Evolutionary conservation across 2,888 invertebrate genomes (phyloP), one percentile per base, ranked within the genome.

Genomic region (Bombylius major): DNA sequence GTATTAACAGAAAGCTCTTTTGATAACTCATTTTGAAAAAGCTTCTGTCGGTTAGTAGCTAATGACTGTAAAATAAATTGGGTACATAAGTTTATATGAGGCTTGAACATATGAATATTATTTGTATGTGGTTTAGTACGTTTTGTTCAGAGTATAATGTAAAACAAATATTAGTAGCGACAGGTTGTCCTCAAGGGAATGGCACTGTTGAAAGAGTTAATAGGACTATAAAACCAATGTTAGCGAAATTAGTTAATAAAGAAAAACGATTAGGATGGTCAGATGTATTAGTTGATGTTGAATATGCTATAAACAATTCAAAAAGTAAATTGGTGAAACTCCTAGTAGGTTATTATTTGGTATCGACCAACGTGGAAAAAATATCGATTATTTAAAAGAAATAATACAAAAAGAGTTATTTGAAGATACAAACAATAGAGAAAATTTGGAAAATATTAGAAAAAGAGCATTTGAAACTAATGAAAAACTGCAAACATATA

Each of bases 261-360:
- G 13, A 50, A 12, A 39, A 36, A n/a, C n/a, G 47, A 23, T 13
- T 14, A 31, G 13, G 36, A 14, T 60, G 58, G 55, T 39, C 51
- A 47, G 33, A 39, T 36, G 47, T 45, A 23, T 34, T 65, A 12
- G 14, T 50, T 23, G 33, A 62, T 1, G 61, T 59, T 12, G 65
- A 65, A 55, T 65, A 61, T 58, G 56, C 58, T 6, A 57, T 65
- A 14, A 66, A 65, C 55, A 66, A 66, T 57, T 64, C 64, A 1
- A 47, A 65, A 13, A 58, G 59, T 47, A 61, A 64, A 62, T 65
- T n/a, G 60, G 62, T 1, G 60, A 65, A 50, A 62, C 64, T 4
- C 65, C 66, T 4, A 62, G 63, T 59, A 62, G 57, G 49, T 49
- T 66, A 33, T 54, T 67, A 34, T 67, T 65, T 50, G 67, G 67